Evolutionary conservation across 2,888 invertebrate species (phyloP).

Genomic region (Xylocampa areola): DNA sequence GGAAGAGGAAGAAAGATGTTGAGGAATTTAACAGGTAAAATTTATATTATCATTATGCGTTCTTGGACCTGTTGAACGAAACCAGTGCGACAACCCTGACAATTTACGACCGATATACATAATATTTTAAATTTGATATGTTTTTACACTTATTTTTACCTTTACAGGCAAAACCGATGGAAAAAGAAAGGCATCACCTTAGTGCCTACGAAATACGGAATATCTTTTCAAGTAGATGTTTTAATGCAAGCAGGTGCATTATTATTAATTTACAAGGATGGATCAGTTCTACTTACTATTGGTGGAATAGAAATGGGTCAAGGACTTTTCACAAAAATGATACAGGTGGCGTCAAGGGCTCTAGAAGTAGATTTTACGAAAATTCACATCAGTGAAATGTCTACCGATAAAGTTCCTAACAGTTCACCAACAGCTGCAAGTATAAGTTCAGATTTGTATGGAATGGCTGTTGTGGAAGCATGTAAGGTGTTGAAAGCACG

Average conservation of each 20-base stretch:
- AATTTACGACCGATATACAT: background rate
- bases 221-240: slow-evolving; percentile 91
- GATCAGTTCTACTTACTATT: slow-evolving; percentile 94
- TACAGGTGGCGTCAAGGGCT: slow-evolving; percentile 93
- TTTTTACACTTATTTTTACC: background rate
- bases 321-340: slow-evolving; percentile 96
- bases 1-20: slow-evolving; percentile 89
- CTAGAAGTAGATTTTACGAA: slow-evolving; percentile 90
- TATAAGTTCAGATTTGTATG: slow-evolving; percentile 94
- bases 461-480: slow-evolving; percentile 94
- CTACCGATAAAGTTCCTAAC: slow-evolving; percentile 95
- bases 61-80: background rate
- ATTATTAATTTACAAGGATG: slow-evolving; percentile 93
- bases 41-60: background rate
- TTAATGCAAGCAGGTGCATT: slow-evolving; percentile 95
- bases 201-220: slow-evolving; percentile 94
- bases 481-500: slow-evolving; percentile 92
- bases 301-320: slow-evolving; percentile 98
- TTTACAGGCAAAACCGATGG: slow-evolving; percentile 91
- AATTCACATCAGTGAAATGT: slow-evolving; percentile 93
- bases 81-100: background rate
- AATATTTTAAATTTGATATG: no score
- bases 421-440: slow-evolving; percentile 95
- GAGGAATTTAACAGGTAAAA: slow-evolving; percentile 92
- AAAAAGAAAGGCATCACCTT: slow-evolving; percentile 94